Percentiles rank a stretch among this genome's conserved stretches.
These are phyloP conservation scores for Siniperca obscura DNA, from an alignment of 2,797 vertebrate species.

Conservation along the genomic window DNA sequence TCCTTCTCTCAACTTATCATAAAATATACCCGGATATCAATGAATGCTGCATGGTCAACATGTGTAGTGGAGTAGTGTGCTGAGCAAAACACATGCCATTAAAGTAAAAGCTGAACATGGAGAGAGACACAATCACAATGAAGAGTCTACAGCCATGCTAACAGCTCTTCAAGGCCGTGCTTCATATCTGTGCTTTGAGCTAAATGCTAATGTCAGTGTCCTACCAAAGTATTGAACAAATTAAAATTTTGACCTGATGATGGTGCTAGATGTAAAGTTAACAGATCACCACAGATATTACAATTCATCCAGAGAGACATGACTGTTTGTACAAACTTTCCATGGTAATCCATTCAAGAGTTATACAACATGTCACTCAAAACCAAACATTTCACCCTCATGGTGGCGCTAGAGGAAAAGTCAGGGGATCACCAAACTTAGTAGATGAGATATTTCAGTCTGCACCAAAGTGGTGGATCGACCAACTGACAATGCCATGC, in stretches of 20 bases:
- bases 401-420: not conserved
- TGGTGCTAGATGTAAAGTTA: not conserved
- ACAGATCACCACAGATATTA: not conserved
- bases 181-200: not conserved
- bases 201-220: not conserved
- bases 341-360: not conserved
- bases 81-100: not conserved
- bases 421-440: not conserved
- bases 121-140: not conserved
- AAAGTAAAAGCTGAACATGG: not conserved
- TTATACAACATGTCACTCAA: not conserved
- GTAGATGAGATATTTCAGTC: not conserved
- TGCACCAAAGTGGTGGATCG: not conserved
- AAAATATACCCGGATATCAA: conserved; percentile 14
- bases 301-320: not conserved
- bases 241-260: not conserved
- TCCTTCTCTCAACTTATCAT: not conserved
- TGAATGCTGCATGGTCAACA: conserved; percentile 1
- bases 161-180: not conserved
- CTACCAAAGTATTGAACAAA: not conserved
- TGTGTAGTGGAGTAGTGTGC: not conserved
- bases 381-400: not conserved
- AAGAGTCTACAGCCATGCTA: not conserved
- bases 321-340: not conserved
- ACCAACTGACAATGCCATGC: not conserved